phyloP scores from a whole-genome alignment of 2,797 vertebrate species.

The Meriones psammophilus region DNA sequence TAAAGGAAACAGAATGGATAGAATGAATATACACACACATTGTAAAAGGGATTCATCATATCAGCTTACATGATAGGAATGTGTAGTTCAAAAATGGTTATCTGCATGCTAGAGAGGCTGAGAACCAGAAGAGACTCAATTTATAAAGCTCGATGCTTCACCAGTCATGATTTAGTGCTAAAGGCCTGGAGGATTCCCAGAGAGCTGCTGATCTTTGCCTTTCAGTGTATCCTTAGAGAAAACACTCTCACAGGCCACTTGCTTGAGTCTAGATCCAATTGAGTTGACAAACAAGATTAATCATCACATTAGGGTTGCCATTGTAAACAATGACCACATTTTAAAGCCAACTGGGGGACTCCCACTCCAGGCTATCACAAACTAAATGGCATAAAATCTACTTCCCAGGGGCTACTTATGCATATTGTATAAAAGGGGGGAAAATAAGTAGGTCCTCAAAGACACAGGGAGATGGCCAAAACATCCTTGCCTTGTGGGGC shows the following conservation, averaged over 20 bases:
- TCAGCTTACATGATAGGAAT: background rate
- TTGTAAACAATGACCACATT: background rate
- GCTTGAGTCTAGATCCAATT: background rate
- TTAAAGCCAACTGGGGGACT: background rate
- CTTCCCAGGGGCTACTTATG: conserved; percentile 19
- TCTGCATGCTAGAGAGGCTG: background rate
- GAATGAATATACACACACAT: background rate
- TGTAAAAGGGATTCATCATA: background rate
- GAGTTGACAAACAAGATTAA: conserved; percentile 1
- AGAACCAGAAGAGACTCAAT: background rate
- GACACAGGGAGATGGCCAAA: background rate
- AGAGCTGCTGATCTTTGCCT: background rate
- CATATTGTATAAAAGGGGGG: background rate
- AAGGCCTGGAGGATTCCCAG: background rate
- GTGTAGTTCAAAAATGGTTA: background rate
- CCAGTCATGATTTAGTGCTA: background rate
- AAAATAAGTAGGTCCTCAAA: background rate
- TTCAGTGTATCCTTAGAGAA: background rate
- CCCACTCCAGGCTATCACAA: conserved; percentile 34
- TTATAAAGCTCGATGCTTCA: background rate
- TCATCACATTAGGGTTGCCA: background rate
- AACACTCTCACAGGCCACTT: background rate
- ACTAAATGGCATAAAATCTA: background rate
- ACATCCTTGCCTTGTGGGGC: background rate
- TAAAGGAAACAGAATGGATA: background rate